phyloP scores from a whole-genome alignment of 2,797 vertebrate species.

The Alfaro cultratus region DNA sequence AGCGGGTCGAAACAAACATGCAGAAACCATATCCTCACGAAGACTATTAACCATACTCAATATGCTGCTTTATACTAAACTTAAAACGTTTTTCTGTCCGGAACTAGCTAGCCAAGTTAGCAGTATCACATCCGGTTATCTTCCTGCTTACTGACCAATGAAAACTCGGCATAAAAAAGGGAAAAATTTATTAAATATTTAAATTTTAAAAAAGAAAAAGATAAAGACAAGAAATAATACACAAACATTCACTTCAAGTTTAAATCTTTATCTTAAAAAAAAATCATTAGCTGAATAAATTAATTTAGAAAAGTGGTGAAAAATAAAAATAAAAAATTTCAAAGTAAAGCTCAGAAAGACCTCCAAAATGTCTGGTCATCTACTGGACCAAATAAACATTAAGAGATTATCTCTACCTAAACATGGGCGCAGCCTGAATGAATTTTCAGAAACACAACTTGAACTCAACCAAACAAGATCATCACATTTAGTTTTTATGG shows the following conservation, averaged over 20 bases:
- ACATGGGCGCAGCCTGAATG: too few species aligned
- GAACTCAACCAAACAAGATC: neutral
- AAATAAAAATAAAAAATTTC: too few species aligned
- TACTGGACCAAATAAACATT: neutral
- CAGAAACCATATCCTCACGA: neutral
- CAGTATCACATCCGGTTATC: neutral
- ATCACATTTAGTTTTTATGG: too few species aligned
- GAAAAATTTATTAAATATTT: too few species aligned
- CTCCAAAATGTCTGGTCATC: neutral
- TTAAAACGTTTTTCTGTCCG: neutral
- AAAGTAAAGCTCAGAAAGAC: too few species aligned
- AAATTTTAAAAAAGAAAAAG: neutral
- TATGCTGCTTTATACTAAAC: neutral
- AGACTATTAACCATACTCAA: neutral
- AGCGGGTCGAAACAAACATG: neutral
- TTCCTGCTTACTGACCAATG: neutral
- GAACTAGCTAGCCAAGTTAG: neutral
- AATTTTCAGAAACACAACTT: too few species aligned
- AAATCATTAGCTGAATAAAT: too few species aligned
- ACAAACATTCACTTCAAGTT: neutral
- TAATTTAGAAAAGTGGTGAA: too few species aligned
- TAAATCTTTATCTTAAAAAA: too few species aligned
- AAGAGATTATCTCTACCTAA: too few species aligned
- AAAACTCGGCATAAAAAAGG: neutral
- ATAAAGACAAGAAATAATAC: neutral